A percentile compares a stretch with the other conserved stretches of the same genome.
These are phyloP conservation scores for Indicator maculatus DNA, from an alignment of 2,113 vertebrate genomes.

Conservation along the genomic window DNA sequence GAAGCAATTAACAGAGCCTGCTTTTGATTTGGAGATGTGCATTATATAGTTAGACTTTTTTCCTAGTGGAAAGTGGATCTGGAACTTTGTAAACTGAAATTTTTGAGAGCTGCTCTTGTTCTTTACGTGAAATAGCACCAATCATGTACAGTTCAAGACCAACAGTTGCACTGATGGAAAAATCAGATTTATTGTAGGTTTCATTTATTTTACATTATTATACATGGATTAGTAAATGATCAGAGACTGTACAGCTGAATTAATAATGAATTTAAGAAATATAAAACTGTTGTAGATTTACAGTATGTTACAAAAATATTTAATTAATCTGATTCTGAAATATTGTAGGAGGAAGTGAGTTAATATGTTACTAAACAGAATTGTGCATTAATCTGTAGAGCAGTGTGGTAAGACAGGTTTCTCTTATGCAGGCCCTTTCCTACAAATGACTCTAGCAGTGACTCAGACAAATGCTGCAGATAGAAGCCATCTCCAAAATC, in stretches of 20 bases:
- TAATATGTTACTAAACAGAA: background rate
- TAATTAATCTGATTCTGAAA: background rate
- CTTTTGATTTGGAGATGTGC: background rate
- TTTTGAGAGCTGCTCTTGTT: background rate
- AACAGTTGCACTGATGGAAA: background rate
- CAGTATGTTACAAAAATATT: background rate
- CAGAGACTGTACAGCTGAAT: background rate
- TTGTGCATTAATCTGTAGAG: background rate
- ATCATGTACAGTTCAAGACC: fast-evolving
- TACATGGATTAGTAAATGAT: background rate
- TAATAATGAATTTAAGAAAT: background rate
- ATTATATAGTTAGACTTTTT: background rate
- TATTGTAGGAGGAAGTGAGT: background rate
- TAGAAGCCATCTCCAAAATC: background rate
- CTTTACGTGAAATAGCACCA: background rate
- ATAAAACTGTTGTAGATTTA: background rate
- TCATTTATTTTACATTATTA: background rate
- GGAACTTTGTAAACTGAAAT: background rate
- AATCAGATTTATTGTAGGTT: background rate
- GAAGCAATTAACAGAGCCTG: background rate
- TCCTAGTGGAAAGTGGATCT: background rate
- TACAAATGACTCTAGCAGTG: background rate
- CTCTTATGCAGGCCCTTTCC: background rate
- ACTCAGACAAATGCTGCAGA: background rate
- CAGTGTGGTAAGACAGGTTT: background rate